Evolutionary conservation across 2,797 vertebrate species (phyloP).

Genomic region (Syngnathus rostellatus): DNA sequence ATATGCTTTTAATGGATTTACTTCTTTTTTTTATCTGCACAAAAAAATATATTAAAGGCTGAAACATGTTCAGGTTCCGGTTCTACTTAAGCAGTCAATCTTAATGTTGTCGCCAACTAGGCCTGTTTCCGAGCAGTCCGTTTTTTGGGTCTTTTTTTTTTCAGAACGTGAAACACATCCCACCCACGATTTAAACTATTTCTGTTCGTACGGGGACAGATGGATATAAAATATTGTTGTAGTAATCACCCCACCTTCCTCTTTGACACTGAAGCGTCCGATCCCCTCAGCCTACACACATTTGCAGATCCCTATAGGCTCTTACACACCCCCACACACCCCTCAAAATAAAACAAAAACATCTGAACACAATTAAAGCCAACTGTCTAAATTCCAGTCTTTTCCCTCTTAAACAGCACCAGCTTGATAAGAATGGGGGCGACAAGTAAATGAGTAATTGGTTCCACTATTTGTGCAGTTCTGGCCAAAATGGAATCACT

Average conservation of each 20-base stretch:
- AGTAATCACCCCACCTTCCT: constrained; percentile 3
- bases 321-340: constrained; percentile 22
- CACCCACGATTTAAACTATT: not conserved
- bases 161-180: not conserved
- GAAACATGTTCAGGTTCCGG: constrained; percentile 12
- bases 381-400: constrained; percentile 49
- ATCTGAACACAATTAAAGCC: constrained; percentile 66
- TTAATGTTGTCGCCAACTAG: not conserved
- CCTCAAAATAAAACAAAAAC: constrained; percentile 42
- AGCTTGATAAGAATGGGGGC: not conserved
- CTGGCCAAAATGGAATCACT: not conserved
- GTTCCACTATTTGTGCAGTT: not conserved
- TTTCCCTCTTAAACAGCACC: constrained; percentile 26
- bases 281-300: constrained; percentile 31
- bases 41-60: constrained; percentile 28
- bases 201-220: not conserved
- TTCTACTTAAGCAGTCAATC: constrained; percentile 7
- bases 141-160: not conserved
- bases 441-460: not conserved
- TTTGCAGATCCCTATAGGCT: constrained; percentile 21
- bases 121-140: not conserved
- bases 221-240: constrained; percentile 21
- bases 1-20: constrained; percentile 44
- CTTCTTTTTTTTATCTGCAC: constrained; percentile 34
- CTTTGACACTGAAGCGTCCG: constrained; percentile 3